Conservation (phyloP, 2,888 invertebrate species). For the Lycocerus yunnanus region DNA sequence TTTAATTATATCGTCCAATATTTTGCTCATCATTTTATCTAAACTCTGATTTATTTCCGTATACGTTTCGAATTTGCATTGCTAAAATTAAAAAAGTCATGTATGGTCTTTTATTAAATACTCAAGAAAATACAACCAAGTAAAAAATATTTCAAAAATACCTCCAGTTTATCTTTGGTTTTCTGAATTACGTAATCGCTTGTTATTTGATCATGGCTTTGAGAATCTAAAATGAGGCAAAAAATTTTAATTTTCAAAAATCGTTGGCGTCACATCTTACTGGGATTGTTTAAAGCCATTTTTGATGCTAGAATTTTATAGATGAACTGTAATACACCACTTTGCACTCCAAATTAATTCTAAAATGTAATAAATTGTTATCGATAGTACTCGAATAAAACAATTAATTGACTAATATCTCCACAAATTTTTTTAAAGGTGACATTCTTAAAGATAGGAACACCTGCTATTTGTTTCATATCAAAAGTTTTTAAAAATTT, state of each 20-base stretch:
- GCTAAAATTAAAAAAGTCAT: neutral
- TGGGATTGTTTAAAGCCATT: neutral
- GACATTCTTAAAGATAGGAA: neutral
- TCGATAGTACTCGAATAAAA: neutral
- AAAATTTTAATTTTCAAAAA: neutral
- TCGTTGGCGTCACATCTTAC: neutral
- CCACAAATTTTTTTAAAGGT: neutral
- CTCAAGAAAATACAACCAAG: neutral
- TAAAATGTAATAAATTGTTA: neutral
- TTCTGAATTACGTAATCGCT: constrained; percentile 7
- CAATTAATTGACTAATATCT: neutral
- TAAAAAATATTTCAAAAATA: neutral
- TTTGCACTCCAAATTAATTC: neutral
- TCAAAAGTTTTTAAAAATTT: neutral
- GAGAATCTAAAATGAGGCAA: neutral
- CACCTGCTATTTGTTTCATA: neutral
- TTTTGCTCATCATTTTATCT: constrained; percentile 14
- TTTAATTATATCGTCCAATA: constrained; percentile 2
- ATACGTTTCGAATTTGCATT: constrained; percentile 4
- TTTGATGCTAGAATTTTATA: neutral
- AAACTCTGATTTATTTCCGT: constrained; percentile 11
- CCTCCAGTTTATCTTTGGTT: constrained; percentile 16
- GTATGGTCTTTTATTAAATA: neutral
- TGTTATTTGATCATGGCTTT: neutral
- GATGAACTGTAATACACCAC: neutral